Base-by-base conservation (phyloP, 2,113 vertebrate species). In the Rhegmatorhina hoffmannsi region DNA sequence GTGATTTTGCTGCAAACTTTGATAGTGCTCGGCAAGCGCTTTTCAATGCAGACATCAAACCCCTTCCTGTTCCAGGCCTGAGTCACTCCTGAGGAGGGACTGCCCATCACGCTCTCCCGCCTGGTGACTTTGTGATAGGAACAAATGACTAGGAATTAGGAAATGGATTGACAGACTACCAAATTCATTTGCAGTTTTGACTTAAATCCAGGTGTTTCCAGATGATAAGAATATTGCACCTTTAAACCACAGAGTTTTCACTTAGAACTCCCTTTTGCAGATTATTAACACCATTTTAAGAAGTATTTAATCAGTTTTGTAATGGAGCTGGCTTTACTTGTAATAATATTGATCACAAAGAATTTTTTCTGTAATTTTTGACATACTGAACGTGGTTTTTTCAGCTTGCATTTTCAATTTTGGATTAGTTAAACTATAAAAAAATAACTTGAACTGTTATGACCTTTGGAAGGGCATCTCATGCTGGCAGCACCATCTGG, bases 191-290 rank as follows among this genome's bases (percentile, higher is more conserved):
- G 33, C 66, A 68, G 38, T 78, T 93, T 87, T 95, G 56, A 90
- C 82, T 89, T 89, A 90, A 84, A 92, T 90, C 56, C 94, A 94
- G 90, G 88, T 96, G 82, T 93, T 94, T 87, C 60, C 69, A 72
- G 56, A 75, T 82, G 94, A 95, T 96, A 95, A 93, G 88, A 70
- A 36, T 82, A 59, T 34, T 75, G 25, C 34, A 90, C 66, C 47
- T 75, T 67, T 93, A 93, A 94, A 82, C 44, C 34, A 38, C 50
- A 59, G 73, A 29, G 21, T 24, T 94, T 86, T 94, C 89, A 59
- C 52, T 64, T 88, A 60, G 8, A 78, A 75, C 25, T 94, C 25
- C 25, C 9, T 55, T 90, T 87, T 86, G 13, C 52, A 66, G 60
- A 64, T 81, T 90, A 90, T 66, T 92, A 90, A 33, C 36, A n/a